Evolutionary conservation across 1,140 invertebrate genomes (phyloP).

Genomic region (Trachymyrmex septentrionalis): DNA sequence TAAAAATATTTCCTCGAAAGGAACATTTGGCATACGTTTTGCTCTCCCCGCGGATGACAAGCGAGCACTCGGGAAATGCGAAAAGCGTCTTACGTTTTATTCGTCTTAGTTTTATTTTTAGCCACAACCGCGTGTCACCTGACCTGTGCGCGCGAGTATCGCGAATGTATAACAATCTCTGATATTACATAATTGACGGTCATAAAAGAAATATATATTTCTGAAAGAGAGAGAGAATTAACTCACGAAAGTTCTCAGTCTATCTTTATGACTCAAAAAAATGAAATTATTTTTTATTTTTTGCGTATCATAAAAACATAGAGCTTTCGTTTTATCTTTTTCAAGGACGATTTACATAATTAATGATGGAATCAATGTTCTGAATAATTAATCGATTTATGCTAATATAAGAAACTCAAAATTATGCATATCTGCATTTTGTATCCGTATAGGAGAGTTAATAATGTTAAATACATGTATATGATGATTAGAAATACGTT

Average conservation of each 20-base stretch:
- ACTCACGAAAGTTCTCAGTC: background rate
- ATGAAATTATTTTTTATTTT: background rate
- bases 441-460: background rate
- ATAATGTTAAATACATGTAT: conserved; percentile 1
- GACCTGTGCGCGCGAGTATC: conserved; percentile 3
- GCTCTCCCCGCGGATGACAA: background rate
- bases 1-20: background rate
- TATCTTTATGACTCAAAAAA: background rate
- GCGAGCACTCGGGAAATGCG: background rate
- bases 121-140: conserved; percentile 48
- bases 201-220: conserved; percentile 13
- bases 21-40: background rate
- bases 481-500: background rate
- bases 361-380: background rate
- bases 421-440: background rate
- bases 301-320: background rate
- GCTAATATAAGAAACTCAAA: conserved; percentile 11
- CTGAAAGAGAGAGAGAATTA: background rate
- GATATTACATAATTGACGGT: conserved; percentile 49
- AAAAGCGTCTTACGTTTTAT: background rate
- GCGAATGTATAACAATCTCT: conserved; percentile 38
- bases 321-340: conserved; percentile 16
- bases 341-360: background rate
- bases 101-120: conserved; percentile 58
- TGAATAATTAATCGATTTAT: background rate